Evolutionary conservation across 1,140 invertebrate genomes (phyloP).

Genomic region (Phymastichus coffea): DNA sequence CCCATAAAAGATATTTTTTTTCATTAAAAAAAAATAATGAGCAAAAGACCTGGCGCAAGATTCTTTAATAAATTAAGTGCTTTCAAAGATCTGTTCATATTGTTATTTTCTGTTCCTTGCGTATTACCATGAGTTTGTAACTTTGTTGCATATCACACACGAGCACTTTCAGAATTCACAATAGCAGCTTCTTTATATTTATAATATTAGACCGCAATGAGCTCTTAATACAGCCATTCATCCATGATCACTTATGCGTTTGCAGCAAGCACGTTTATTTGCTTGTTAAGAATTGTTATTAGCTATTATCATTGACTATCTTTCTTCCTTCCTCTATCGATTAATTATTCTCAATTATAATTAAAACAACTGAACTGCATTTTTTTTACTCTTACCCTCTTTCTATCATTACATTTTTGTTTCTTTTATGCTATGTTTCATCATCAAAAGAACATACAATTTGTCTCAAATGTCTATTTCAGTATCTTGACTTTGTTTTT

Average conservation of each 20-base stretch:
- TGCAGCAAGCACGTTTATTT: slow-evolving; percentile 40
- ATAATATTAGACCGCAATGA: slow-evolving; percentile 28
- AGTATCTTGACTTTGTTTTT: slow-evolving; percentile 18
- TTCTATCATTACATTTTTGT: slow-evolving; percentile 22
- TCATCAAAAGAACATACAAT: slow-evolving; percentile 30
- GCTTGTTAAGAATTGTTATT: slow-evolving; percentile 41
- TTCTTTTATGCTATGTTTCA: slow-evolving; percentile 32
- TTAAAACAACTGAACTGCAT: slow-evolving; percentile 35
- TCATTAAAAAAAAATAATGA: slow-evolving; percentile 29
- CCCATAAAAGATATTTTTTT: slow-evolving; percentile 22
- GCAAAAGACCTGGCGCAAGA: slow-evolving; percentile 14
- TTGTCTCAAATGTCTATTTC: slow-evolving; percentile 27
- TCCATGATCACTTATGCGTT: slow-evolving; percentile 37
- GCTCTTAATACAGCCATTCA: slow-evolving; percentile 25
- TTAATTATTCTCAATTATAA: slow-evolving; percentile 27
- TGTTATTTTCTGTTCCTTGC: slow-evolving; percentile 1
- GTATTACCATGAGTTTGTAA: slow-evolving; percentile 23
- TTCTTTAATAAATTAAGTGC: slow-evolving; percentile 36
- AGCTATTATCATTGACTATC: slow-evolving; percentile 43
- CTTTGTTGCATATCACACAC: slow-evolving; percentile 34
- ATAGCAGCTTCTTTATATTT: slow-evolving; percentile 29
- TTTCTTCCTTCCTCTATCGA: slow-evolving; percentile 37
- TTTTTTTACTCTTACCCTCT: slow-evolving; percentile 21
- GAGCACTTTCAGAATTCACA: slow-evolving; percentile 42
- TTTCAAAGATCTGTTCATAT: slow-evolving; percentile 21